A percentile compares a stretch with the other conserved stretches of the same genome.
Evolutionary conservation across 2,888 invertebrate species (phyloP).

Genomic region (Sturmia bella): DNA sequence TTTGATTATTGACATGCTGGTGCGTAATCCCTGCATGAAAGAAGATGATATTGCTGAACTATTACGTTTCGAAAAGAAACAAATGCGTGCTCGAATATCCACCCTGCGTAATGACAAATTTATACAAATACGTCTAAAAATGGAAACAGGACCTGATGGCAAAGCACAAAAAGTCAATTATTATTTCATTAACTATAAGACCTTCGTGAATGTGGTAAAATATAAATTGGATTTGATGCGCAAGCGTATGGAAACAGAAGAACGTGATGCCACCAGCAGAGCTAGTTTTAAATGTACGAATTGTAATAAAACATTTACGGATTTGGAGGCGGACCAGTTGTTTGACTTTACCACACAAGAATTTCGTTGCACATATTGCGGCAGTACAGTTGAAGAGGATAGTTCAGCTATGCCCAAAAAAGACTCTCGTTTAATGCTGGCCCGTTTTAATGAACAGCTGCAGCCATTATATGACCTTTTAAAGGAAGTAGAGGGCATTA

Average conservation of each 20-base stretch:
- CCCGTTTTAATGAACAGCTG: slow-evolving; percentile 96
- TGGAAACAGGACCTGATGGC: slow-evolving; percentile 96
- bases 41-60: slow-evolving; percentile 95
- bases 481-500: slow-evolving; percentile 95
- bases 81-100: slow-evolving; percentile 93
- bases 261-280: slow-evolving; percentile 95
- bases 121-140: slow-evolving; percentile 93
- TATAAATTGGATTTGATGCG: slow-evolving; percentile 98
- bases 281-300: slow-evolving; percentile 96
- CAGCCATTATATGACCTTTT: slow-evolving; percentile 95
- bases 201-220: slow-evolving; percentile 98
- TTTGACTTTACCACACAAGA: slow-evolving; percentile 92
- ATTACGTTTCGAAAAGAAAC: slow-evolving; percentile 95
- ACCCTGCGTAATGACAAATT: slow-evolving; percentile 95
- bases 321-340: slow-evolving; percentile 95
- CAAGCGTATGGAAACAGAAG: slow-evolving; percentile 96
- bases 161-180: slow-evolving; percentile 98
- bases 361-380: slow-evolving; percentile 95
- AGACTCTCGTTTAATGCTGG: slow-evolving; percentile 93
- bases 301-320: slow-evolving; percentile 96
- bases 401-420: slow-evolving; percentile 95
- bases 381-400: slow-evolving; percentile 95
- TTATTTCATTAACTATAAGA: slow-evolving; percentile 98
- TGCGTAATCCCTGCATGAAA: slow-evolving; percentile 95
- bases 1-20: slow-evolving; percentile 96